Evolutionary conservation across 2,888 invertebrate species (phyloP), one percentile per base, ranked within the genome.

Genomic region (Sylvicola cinctus): DNA sequence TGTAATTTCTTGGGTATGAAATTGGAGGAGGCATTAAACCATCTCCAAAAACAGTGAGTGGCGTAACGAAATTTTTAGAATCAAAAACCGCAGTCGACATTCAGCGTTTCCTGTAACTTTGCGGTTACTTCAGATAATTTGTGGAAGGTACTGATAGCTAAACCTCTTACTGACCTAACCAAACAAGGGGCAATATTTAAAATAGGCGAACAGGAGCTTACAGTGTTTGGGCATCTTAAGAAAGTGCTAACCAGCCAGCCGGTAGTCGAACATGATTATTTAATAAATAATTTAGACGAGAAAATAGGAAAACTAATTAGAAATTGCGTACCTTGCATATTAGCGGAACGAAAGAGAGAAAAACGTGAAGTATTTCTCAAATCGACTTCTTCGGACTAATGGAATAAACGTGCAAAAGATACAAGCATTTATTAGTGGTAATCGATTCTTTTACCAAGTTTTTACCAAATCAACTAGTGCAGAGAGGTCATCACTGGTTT

Each of bases 351-450:
- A n/a, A 50, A 49, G 38, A 29, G 31, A 16, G 47, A 49, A 5
- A 49, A 46, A 36, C 36, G 40, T 27, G 49, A 49, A 41, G 45
- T 47, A 16, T 41, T 39, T 12, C 33, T 50, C 11, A 35, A 45
- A 32, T 40, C 44, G 51, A 52, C 36, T 46, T 50, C 39, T 33
- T 51, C 13, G 49, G 50, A 15, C 52, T 49, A 7, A 38, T 54
- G 36, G 34, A 39, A 3, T 36, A 43, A 13, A 50, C 48, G 2
- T 39, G 41, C 12, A 50, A 50, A 34, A 39, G 39, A 13, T 49
- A 48, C 33, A 40, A 42, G 16, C 38, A 50, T 35, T 38, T 51
- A 11, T 44, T 52, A 6, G 46, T 39, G 2, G 41, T 51, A 1
- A 38, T 50, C 4, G 52, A 54, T 32, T 44, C 36, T 2, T 50